These are phyloP conservation scores for Phalacrocorax aristotelis DNA, from an alignment of 2,113 vertebrate genomes.

Conservation along the genomic window DNA sequence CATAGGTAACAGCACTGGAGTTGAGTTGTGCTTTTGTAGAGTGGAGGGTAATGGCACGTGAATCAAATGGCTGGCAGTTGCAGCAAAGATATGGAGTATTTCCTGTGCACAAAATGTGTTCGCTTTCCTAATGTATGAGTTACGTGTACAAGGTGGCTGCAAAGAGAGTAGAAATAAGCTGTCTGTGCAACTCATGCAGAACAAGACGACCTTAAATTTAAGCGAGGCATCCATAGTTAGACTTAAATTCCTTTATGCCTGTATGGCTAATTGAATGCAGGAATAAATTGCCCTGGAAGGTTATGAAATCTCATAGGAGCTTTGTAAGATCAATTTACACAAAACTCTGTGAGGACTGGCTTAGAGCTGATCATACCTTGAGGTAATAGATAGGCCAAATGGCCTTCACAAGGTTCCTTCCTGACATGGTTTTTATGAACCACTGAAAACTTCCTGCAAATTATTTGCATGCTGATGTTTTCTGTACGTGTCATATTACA, in stretches of 20 bases:
- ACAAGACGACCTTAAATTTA: neutral
- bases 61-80: neutral
- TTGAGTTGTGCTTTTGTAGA: neutral
- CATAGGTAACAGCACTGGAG: rapidly evolving
- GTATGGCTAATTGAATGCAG: neutral
- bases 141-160: rapidly evolving
- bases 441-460: neutral
- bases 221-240: neutral
- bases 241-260: neutral
- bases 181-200: neutral
- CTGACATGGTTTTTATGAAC: neutral
- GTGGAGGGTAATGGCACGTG: rapidly evolving
- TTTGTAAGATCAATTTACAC: neutral
- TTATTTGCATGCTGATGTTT: neutral
- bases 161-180: neutral
- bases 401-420: neutral
- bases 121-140: rapidly evolving
- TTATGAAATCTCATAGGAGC: neutral
- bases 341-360: neutral
- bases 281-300: neutral
- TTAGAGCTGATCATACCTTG: neutral
- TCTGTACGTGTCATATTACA: neutral
- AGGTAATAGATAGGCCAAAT: neutral
- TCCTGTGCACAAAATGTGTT: neutral
- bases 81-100: neutral